A percentile compares a stretch with the other conserved stretches of the same genome.
Conservation (phyloP, 2,113 vertebrate species). For the Psophia crepitans region DNA sequence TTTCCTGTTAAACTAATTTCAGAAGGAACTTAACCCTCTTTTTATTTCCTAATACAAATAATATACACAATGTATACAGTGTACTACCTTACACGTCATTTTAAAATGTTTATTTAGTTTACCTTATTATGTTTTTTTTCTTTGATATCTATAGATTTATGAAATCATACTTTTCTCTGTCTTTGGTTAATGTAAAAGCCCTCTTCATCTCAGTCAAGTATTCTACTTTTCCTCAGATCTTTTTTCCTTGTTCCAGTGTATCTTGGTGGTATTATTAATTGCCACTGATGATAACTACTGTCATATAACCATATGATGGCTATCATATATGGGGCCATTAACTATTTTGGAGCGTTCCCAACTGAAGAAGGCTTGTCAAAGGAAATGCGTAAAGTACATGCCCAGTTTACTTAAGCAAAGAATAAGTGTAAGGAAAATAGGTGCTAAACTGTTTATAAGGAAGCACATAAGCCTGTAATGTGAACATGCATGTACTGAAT, state of each 20-base stretch:
- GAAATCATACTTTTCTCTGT: neutral
- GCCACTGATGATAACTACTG: neutral
- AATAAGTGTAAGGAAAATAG: neutral
- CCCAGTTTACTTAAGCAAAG: neutral
- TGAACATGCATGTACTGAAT: neutral
- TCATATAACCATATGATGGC: too few relatives aligned
- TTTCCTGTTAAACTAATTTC: neutral
- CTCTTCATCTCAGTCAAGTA: neutral
- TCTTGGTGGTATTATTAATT: neutral
- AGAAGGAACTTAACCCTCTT: neutral
- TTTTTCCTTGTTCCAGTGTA: neutral
- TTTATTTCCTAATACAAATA: neutral
- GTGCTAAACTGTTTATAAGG: neutral
- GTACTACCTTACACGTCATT: neutral
- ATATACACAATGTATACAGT: neutral
- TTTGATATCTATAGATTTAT: neutral
- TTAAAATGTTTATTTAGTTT: neutral
- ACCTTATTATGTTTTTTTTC: neutral
- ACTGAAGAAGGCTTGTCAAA: neutral
- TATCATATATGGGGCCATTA: neutral
- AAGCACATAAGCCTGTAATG: neutral
- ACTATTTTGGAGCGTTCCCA: rapidly evolving
- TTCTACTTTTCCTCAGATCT: neutral
- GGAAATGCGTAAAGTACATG: rapidly evolving
- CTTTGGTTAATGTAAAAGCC: neutral